Evolutionary conservation across 2,888 invertebrate genomes (phyloP).

Genomic region (Amphipoea oculea): DNA sequence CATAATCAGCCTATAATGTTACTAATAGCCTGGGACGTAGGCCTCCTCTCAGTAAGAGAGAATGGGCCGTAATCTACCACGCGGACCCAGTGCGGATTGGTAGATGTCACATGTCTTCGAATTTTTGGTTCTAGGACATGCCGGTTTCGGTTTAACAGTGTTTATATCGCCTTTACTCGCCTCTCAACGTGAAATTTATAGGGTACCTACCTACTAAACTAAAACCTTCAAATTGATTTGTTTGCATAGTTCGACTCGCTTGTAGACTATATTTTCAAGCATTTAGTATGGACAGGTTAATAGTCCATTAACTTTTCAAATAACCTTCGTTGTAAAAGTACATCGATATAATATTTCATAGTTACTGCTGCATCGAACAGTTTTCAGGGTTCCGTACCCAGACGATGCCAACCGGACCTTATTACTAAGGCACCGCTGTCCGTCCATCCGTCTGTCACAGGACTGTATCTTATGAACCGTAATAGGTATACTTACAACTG

Average conservation of each 20-base stretch:
- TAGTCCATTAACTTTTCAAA: slow-evolving; percentile 10
- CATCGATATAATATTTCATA: background rate
- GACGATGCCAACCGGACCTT: background rate
- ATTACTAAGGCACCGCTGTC: background rate
- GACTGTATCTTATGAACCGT: background rate
- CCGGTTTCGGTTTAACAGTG: too few relatives aligned
- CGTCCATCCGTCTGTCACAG: background rate
- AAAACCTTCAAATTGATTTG: slow-evolving; percentile 6
- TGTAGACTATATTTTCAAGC: background rate
- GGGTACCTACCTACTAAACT: background rate
- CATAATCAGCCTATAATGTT: too few relatives aligned
- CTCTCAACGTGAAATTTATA: background rate
- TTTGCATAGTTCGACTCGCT: slow-evolving; percentile 5
- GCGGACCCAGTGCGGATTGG: too few relatives aligned
- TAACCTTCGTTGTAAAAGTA: background rate
- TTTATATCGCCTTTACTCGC: background rate
- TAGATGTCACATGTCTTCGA: too few relatives aligned
- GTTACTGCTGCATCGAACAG: background rate
- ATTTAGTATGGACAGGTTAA: slow-evolving; percentile 19
- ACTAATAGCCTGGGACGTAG: too few relatives aligned
- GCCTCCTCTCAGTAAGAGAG: too few relatives aligned
- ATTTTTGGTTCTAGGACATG: too few relatives aligned
- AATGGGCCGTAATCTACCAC: too few relatives aligned
- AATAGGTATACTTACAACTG: background rate
- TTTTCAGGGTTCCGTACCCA: background rate